Conservation (phyloP, 2,797 vertebrate species). For the Pelobates cultripes region DNA sequence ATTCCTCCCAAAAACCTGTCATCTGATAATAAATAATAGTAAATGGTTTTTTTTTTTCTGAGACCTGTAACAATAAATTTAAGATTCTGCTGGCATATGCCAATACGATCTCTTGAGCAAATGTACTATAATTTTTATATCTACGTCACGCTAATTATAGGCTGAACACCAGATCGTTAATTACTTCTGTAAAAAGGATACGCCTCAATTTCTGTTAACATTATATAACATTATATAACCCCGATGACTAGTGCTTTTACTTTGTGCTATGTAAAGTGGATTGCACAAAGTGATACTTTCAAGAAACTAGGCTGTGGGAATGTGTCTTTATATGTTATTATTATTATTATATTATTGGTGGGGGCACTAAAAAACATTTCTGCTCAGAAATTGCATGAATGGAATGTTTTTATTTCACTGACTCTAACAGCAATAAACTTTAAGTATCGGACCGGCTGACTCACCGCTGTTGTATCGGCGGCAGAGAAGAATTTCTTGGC, state of each 20-base stretch:
- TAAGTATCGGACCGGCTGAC: slow-evolving; percentile 1
- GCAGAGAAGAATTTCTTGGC: not conserved
- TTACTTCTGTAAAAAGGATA: too few species aligned
- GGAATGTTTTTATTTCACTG: not conserved
- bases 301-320: not conserved
- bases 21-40: too few species aligned
- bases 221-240: not conserved
- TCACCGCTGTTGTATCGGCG: not conserved
- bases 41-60: too few species aligned
- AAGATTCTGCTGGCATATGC: too few species aligned
- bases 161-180: too few species aligned
- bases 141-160: too few species aligned
- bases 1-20: too few species aligned
- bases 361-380: not conserved
- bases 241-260: not conserved
- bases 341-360: not conserved
- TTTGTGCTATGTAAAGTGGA: not conserved
- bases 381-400: not conserved
- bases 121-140: too few species aligned
- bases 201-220: too few species aligned
- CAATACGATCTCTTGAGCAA: too few species aligned
- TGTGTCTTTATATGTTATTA: not conserved
- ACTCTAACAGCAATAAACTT: not conserved
- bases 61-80: too few species aligned
- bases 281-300: not conserved